These are phyloP conservation scores for Agrilus cyanescens DNA, from an alignment of 2,888 invertebrate species.

Conservation along the genomic window DNA sequence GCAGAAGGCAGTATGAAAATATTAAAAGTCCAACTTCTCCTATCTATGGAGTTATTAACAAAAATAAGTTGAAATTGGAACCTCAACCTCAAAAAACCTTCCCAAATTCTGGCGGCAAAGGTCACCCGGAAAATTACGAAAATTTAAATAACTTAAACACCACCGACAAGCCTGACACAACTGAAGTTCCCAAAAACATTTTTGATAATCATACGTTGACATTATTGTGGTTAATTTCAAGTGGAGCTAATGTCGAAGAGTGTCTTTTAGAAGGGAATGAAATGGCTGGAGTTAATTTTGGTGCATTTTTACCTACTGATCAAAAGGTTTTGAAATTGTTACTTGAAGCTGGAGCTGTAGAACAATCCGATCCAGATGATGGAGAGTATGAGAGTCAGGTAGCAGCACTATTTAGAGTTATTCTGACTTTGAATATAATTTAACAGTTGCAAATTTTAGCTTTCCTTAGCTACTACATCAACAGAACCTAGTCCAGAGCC, in stretches of 20 bases:
- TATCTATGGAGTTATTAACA: conserved; percentile 31
- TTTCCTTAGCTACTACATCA: conserved; percentile 33
- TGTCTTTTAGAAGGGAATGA: conserved; percentile 39
- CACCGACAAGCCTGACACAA: conserved; percentile 3
- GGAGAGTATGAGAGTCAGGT: conserved; percentile 36
- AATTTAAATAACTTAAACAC: conserved; percentile 11
- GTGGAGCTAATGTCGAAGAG: conserved; percentile 51
- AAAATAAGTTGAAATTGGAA: conserved; percentile 12
- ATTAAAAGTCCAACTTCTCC: conserved; percentile 24
- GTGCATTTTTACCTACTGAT: conserved; percentile 54
- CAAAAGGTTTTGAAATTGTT: conserved; percentile 58
- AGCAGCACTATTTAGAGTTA: not conserved
- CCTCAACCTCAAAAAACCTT: conserved; percentile 5
- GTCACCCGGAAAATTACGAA: conserved; percentile 4
- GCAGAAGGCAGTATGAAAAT: conserved; percentile 13
- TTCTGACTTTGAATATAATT: not conserved
- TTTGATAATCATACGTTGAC: conserved; percentile 56
- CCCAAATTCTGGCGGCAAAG: conserved; percentile 8
- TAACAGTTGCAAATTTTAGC: conserved; percentile 15
- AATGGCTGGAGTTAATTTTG: conserved; percentile 38
- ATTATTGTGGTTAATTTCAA: conserved; percentile 64
- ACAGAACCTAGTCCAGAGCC: conserved; percentile 38
- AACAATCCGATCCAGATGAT: conserved; percentile 36
- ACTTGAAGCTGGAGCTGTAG: conserved; percentile 61
- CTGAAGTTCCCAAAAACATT: conserved; percentile 10